phyloP scores from a whole-genome alignment of 2,888 invertebrate species.

The Adineta ricciae region DNA sequence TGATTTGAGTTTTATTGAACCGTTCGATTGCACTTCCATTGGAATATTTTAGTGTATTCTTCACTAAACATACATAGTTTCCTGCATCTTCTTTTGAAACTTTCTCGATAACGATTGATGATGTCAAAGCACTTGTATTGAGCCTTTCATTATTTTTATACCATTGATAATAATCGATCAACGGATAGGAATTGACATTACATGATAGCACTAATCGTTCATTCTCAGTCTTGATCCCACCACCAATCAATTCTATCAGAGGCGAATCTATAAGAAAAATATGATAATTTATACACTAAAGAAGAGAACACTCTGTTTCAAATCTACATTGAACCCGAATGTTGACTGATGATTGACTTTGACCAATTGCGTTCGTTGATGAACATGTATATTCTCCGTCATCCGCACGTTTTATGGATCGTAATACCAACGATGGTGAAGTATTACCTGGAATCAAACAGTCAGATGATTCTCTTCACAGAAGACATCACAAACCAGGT shows the following conservation, averaged over 20 bases:
- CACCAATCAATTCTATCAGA: background rate
- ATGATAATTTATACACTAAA: background rate
- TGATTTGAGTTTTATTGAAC: background rate
- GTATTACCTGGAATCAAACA: background rate
- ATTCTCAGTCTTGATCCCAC: background rate
- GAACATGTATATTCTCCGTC: constrained; percentile 17
- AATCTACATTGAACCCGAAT: constrained; percentile 14
- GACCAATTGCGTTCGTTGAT: background rate
- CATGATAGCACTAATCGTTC: background rate
- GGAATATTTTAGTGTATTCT: background rate
- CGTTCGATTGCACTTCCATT: background rate
- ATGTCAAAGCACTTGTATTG: background rate
- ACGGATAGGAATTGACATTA: background rate
- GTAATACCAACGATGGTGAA: background rate
- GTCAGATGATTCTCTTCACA: too few relatives aligned
- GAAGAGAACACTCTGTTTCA: too few relatives aligned
- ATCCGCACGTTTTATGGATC: background rate
- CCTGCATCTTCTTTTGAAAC: background rate
- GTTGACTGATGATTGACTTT: background rate
- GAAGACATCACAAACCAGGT: background rate
- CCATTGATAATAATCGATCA: constrained; percentile 13
- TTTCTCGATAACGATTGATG: background rate
- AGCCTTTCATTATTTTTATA: constrained; percentile 8
- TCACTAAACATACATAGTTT: background rate
- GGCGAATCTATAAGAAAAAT: background rate